Conservation (phyloP, 2,797 vertebrate genomes). For the Typhlichthys eigenmanni region DNA sequence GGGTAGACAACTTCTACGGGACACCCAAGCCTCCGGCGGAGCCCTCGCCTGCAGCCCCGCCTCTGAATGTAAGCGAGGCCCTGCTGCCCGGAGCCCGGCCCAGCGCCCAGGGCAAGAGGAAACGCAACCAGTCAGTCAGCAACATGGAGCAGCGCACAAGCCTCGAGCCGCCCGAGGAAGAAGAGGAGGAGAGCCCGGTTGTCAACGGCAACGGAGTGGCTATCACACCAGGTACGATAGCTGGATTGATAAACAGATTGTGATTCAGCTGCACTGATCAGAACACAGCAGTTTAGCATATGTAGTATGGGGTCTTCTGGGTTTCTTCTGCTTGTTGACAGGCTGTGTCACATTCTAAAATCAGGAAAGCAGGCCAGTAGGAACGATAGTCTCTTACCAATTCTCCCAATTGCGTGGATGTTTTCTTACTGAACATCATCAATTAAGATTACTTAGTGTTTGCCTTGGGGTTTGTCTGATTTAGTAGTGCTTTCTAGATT, state of each 20-base stretch:
- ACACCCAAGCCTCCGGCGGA: slow-evolving; percentile 98
- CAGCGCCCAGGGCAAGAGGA: slow-evolving; percentile 96
- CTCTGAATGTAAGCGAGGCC: slow-evolving; percentile 98
- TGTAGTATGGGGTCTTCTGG: slow-evolving; percentile 3
- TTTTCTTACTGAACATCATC: no score
- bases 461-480: no score
- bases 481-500: no score
- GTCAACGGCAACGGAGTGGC: slow-evolving; percentile 93
- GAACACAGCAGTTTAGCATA: slow-evolving; percentile 7
- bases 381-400: not conserved
- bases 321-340: slow-evolving; percentile 19
- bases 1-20: slow-evolving; percentile 97
- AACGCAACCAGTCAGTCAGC: slow-evolving; percentile 98
- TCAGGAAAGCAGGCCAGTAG: slow-evolving; percentile 21
- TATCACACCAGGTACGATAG: slow-evolving; percentile 88
- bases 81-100: slow-evolving; percentile 96
- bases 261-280: not conserved
- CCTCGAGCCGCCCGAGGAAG: slow-evolving; percentile 87
- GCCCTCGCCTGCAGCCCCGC: slow-evolving; percentile 86
- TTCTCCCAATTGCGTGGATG: no score
- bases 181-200: slow-evolving; percentile 92
- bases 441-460: no score
- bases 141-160: slow-evolving; percentile 98
- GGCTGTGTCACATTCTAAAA: slow-evolving; percentile 28
- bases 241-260: not conserved